A percentile compares a stretch with the other conserved stretches of the same genome.
These are phyloP conservation scores for Drosophila testacea DNA, from an alignment of 2,888 invertebrate genomes.

Conservation along the genomic window DNA sequence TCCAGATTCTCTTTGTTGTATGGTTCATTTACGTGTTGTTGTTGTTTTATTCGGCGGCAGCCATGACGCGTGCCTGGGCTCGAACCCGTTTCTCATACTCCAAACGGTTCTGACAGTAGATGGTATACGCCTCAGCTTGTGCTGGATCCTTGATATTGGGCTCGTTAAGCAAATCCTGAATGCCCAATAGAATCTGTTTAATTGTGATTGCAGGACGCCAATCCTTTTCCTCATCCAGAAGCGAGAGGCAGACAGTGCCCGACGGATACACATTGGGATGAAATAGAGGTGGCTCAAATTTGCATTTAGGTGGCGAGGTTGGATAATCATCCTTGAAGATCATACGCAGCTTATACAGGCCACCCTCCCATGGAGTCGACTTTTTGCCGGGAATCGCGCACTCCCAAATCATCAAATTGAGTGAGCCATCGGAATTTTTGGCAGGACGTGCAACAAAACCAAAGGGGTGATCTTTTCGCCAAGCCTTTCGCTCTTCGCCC, in stretches of 20 bases:
- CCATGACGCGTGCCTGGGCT: conserved; percentile 97
- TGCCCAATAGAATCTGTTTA: conserved; percentile 98
- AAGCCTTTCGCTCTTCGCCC: conserved; percentile 98
- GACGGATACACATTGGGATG: conserved; percentile 98
- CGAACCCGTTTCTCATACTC: conserved; percentile 99
- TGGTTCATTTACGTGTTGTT: conserved; percentile 9
- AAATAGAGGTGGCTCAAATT: conserved; percentile 99
- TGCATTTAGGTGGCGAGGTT: conserved; percentile 99
- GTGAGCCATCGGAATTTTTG: conserved; percentile 97
- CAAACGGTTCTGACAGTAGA: conserved; percentile 97
- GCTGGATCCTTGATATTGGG: conserved; percentile 99
- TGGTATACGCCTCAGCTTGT: conserved; percentile 99
- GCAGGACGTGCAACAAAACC: conserved; percentile 98
- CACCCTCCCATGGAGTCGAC: conserved; percentile 98
- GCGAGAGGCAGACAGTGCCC: conserved; percentile 93
- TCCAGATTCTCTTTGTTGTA: conserved; percentile 34
- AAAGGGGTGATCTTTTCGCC: conserved; percentile 99
- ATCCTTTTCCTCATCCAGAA: conserved; percentile 99
- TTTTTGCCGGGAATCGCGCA: conserved; percentile 99
- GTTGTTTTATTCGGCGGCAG: conserved; percentile 89
- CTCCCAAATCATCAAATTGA: conserved; percentile 99
- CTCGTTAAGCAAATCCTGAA: conserved; percentile 98
- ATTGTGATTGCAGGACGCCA: conserved; percentile 99
- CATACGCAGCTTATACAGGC: conserved; percentile 98
- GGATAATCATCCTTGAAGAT: conserved; percentile 99